Conservation (phyloP, 92 coral and sea anemone species). For the Bergia puertoricense region DNA sequence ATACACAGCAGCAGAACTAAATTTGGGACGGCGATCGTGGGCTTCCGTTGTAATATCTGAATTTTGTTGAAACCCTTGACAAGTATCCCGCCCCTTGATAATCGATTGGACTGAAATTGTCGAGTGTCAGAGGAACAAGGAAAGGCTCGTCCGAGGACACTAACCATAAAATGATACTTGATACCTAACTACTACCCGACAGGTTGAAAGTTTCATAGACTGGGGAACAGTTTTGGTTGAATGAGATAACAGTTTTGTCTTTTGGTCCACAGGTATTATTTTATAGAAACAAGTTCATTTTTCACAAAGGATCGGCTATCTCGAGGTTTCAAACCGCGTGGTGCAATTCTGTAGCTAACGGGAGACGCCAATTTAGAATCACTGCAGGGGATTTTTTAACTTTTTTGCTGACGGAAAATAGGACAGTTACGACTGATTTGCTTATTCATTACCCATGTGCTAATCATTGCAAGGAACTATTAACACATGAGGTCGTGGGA, state of each 20-base stretch:
- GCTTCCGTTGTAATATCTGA: neutral
- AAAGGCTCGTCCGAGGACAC: no score
- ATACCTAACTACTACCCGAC: no score
- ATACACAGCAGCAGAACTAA: neutral
- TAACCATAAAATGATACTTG: no score
- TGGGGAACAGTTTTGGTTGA: neutral
- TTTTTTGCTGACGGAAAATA: neutral
- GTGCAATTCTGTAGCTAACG: neutral
- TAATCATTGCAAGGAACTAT: constrained; percentile 30
- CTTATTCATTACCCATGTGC: constrained; percentile 37
- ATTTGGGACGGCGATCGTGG: neutral
- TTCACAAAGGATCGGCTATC: neutral
- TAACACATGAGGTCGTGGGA: constrained; percentile 44
- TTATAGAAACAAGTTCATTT: no score
- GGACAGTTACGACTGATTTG: constrained; percentile 42
- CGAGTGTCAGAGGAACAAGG: neutral
- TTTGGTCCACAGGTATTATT: neutral
- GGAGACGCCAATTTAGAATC: neutral
- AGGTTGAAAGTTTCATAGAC: no score
- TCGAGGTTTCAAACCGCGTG: neutral
- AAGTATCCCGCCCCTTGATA: neutral
- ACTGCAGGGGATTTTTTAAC: constrained; percentile 15
- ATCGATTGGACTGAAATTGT: neutral
- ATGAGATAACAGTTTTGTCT: no score
- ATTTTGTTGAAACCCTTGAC: neutral